Base-by-base conservation (phyloP, 2,888 invertebrate genomes). In the Penaeus monodon region DNA sequence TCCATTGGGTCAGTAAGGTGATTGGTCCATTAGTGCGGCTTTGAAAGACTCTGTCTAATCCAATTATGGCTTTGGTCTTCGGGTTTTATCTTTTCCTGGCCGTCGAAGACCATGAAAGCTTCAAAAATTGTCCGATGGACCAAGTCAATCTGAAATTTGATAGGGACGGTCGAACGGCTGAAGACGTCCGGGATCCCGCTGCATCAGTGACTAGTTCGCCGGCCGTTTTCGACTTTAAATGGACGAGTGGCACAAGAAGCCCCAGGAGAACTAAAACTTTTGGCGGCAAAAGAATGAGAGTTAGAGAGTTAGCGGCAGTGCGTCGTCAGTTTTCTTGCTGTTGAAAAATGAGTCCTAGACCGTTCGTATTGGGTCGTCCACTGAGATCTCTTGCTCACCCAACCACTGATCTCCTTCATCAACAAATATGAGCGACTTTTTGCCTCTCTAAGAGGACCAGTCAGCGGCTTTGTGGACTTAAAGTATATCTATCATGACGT, bases 1-100 rank as follows among this genome's bases (percentile, higher is more conserved):
- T 85, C 85, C 80, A 80, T 73, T 85, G 80, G 85, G 85, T 78
- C 80, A 85, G 85, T 79, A 64, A 80, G 79, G 85, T 79, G 85
- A 85, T 85, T 85, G 85, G 80, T 85, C 79, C 80, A 85, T 85
- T 85, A 85, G 80, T 33, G 70, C 29, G 73, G 80, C 79, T 57
- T 44, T 65, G 85, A 65, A 73, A 68, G 74, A 74, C 29, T 73
- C 74, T 74, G 63, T 82, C 82, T 82, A 82, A 73, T 73, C 63
- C 63, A 82, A 57, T 63, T 74, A 74, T 33, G 57, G 57, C 12
- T 57, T 57, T 57, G 57, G 57, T 57, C 57, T 57, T 57, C 33
- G 29, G 66, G 66, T 74, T 73, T 82, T 74, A 20, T 64, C 74
- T 49, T 82, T 29, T 33, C 70, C 27, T 17, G 33, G 70, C 70